A percentile compares a stretch with the other conserved stretches of the same genome.
Evolutionary conservation across 2,888 invertebrate species (phyloP).

Genomic region (Drosophila pseudotakahashii): DNA sequence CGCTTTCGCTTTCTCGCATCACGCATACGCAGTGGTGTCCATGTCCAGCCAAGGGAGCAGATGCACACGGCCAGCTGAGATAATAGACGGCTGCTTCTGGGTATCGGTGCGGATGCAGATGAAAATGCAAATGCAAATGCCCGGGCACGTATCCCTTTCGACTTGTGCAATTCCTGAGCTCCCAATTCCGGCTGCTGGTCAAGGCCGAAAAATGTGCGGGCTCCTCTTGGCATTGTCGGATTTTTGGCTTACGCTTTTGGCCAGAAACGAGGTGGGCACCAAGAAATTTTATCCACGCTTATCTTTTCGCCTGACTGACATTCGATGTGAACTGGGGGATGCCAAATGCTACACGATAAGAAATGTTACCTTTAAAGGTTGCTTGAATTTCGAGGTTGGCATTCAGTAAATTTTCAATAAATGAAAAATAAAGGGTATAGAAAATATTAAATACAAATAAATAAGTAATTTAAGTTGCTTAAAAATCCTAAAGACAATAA

Average conservation of each 20-base stretch:
- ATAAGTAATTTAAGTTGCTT: no score
- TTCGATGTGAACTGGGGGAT: constrained; percentile 13
- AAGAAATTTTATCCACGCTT: constrained; percentile 47
- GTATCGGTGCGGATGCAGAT: neutral
- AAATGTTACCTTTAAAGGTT: neutral
- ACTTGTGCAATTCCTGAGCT: constrained; percentile 17
- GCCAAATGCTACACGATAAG: neutral
- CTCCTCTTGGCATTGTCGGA: constrained; percentile 26
- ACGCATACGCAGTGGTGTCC: constrained; percentile 22
- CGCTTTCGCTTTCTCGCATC: constrained; percentile 3
- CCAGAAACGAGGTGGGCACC: constrained; percentile 30
- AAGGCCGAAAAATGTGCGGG: constrained; percentile 33
- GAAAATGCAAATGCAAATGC: constrained; percentile 22
- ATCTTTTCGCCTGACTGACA: constrained; percentile 63
- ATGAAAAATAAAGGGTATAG: no score
- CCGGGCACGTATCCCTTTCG: constrained; percentile 45
- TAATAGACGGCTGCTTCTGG: constrained; percentile 39
- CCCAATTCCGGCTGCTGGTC: constrained; percentile 18
- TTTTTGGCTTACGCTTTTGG: constrained; percentile 13
- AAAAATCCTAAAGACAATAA: no score
- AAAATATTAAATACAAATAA: no score
- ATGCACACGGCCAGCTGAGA: constrained; percentile 39
- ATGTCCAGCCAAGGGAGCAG: constrained; percentile 8
- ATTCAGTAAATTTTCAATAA: no score
- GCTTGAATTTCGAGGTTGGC: neutral